Percentiles rank a stretch among this genome's conserved stretches.
These are phyloP conservation scores for Stercorarius parasiticus DNA, from an alignment of 2,113 vertebrate species.

Conservation along the genomic window DNA sequence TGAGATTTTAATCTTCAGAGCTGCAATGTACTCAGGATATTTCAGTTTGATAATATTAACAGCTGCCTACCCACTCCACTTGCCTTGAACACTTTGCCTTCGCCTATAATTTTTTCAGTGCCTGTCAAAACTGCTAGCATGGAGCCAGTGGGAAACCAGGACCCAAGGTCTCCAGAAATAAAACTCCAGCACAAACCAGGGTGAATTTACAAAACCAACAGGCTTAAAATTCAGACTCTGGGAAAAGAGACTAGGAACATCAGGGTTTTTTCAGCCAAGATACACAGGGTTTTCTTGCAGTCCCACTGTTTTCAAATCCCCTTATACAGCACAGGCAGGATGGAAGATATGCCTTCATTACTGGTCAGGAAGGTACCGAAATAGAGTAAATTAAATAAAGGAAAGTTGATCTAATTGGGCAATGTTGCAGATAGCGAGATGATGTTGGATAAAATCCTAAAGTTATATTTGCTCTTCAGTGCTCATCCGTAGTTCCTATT, in stretches of 20 bases:
- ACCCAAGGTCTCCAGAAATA: not conserved
- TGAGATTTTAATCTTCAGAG: not conserved
- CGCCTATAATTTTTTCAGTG: not conserved
- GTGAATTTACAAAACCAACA: slow-evolving; percentile 33
- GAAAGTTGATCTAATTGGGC: not conserved
- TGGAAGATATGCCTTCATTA: not conserved
- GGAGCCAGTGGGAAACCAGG: not conserved
- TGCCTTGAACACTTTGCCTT: not conserved
- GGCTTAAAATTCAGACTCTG: not conserved
- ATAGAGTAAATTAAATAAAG: not conserved
- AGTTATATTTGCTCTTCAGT: slow-evolving; percentile 6
- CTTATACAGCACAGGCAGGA: not conserved
- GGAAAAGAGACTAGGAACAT: not conserved
- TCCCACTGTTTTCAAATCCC: slow-evolving; percentile 2
- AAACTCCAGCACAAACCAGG: not conserved
- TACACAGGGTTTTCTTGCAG: slow-evolving; percentile 7
- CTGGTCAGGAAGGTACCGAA: not conserved
- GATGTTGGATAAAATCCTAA: slow-evolving; percentile 38
- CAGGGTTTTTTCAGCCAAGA: slow-evolving; percentile 23
- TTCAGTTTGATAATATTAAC: not conserved
- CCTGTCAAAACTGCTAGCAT: not conserved
- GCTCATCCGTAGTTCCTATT: slow-evolving; percentile 4
- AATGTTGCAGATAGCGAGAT: not conserved
- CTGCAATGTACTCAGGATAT: not conserved
- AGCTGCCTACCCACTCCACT: not conserved